Conservation (phyloP, 2,113 vertebrate species). For the Actenoides lindsayi region DNA sequence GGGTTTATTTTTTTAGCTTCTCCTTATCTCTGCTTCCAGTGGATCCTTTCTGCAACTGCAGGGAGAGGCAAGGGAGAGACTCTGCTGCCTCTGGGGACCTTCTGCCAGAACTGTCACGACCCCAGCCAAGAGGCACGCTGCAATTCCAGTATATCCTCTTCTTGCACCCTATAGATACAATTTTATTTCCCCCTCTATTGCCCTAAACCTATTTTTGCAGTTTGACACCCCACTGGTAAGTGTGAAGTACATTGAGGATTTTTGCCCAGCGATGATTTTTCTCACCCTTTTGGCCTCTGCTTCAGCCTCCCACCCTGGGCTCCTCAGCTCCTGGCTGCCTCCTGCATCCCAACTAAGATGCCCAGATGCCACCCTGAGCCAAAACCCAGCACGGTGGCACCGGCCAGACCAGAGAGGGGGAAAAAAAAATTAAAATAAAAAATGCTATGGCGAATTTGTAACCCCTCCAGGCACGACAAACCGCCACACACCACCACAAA, state of each 20-base stretch:
- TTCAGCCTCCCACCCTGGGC: neutral
- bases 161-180: rapidly evolving
- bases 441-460: rapidly evolving
- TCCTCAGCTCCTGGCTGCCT: neutral
- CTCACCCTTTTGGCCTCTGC: neutral
- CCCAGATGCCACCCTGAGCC: neutral
- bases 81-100: neutral
- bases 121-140: neutral
- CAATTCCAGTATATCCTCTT: neutral
- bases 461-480: neutral
- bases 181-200: neutral
- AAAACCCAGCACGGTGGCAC: neutral
- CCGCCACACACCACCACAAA: neutral
- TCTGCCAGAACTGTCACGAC: neutral
- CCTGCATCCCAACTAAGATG: neutral
- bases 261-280: neutral
- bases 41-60: neutral
- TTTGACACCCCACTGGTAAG: neutral
- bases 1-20: neutral
- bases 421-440: neutral
- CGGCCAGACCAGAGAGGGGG: neutral
- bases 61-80: neutral
- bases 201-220: neutral
- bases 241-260: neutral
- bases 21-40: neutral